Evolutionary conservation across 2,113 vertebrate species (phyloP).

Genomic region (Cryptomyrus ogoouensis): DNA sequence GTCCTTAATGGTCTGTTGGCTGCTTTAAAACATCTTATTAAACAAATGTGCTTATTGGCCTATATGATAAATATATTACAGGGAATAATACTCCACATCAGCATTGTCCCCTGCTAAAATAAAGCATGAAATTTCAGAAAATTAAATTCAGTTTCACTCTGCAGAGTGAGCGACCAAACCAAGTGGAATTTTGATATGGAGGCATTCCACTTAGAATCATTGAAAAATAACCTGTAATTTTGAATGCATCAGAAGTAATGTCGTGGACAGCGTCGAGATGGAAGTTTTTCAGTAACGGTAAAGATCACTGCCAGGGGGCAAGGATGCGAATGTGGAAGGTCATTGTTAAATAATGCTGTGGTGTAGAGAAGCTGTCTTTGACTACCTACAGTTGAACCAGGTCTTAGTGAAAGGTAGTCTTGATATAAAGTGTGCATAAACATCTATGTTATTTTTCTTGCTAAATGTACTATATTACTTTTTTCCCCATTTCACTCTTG

Average conservation of each 20-base stretch:
- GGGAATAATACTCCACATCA: constrained; percentile 6
- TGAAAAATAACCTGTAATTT: neutral
- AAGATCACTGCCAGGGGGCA: neutral
- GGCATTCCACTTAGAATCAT: neutral
- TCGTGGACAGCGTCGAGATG: neutral
- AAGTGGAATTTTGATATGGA: neutral
- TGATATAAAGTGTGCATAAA: neutral
- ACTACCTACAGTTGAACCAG: neutral
- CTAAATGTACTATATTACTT: neutral
- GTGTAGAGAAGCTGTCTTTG: neutral
- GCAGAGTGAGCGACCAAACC: neutral
- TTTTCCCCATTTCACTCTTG: neutral
- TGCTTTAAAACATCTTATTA: neutral
- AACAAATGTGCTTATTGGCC: constrained; percentile 3
- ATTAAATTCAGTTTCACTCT: neutral
- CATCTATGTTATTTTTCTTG: neutral
- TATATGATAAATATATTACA: constrained; percentile 3
- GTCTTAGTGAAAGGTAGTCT: neutral
- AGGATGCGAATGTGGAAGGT: neutral
- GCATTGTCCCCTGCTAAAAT: neutral
- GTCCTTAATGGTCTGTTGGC: neutral
- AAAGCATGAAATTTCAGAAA: neutral
- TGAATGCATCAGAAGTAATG: neutral
- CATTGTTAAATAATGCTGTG: neutral
- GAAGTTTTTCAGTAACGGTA: neutral